Conservation (phyloP, 30 jellyfish, hydroid and myxozoan species). For the Turritopsis dohrnii region DNA sequence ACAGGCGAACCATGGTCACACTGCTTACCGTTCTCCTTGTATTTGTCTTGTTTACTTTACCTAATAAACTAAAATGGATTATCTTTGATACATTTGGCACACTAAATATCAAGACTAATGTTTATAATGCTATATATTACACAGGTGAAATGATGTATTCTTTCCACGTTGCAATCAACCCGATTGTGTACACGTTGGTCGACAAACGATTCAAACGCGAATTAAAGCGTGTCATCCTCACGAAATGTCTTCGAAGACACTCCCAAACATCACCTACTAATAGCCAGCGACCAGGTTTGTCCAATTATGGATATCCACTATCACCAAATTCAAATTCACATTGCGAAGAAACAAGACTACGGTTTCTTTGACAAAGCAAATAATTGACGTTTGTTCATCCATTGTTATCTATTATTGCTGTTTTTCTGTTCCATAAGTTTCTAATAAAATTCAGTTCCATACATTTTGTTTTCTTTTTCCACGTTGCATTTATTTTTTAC, state of each 20-base stretch:
- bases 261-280: background rate
- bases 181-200: background rate
- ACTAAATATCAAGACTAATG: background rate
- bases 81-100: background rate
- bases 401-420: too few relatives aligned
- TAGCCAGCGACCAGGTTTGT: background rate
- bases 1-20: slow-evolving; percentile 6
- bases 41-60: slow-evolving; percentile 3
- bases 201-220: background rate
- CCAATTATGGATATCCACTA: background rate
- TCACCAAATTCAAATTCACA: background rate
- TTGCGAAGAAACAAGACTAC: background rate
- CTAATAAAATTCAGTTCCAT: too few relatives aligned
- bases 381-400: too few relatives aligned
- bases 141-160: background rate
- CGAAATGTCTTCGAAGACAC: background rate
- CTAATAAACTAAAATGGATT: slow-evolving; percentile 12
- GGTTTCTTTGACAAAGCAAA: background rate
- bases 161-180: background rate
- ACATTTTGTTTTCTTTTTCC: too few relatives aligned
- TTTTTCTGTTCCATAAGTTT: too few relatives aligned
- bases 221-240: background rate
- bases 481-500: too few relatives aligned
- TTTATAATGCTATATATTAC: background rate
- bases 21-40: background rate